Percentiles rank a stretch among this genome's conserved stretches.
These are phyloP conservation scores for Amiota mariae DNA, from an alignment of 2,888 invertebrate species.

Conservation along the genomic window DNA sequence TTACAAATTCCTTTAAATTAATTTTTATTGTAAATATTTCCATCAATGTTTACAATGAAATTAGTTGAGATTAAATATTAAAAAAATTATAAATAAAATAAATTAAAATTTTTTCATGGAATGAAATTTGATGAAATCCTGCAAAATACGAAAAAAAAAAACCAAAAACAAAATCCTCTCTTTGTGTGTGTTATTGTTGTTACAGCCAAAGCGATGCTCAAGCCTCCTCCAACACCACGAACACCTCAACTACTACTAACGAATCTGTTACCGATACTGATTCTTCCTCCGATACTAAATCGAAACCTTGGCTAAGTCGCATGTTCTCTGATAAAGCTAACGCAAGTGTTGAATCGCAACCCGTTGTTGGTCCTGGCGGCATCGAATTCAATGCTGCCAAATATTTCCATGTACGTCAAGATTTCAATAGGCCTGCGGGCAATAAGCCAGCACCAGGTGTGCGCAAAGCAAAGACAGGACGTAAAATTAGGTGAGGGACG, in stretches of 20 bases:
- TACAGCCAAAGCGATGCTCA: slow-evolving; percentile 71
- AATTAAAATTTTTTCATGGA: slow-evolving; percentile 4
- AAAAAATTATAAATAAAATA: not conserved
- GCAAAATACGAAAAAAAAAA: slow-evolving; percentile 37
- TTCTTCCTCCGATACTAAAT: slow-evolving; percentile 62
- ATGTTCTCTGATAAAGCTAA: slow-evolving; percentile 64
- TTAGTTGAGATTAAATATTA: slow-evolving; percentile 8
- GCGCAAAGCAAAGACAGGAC: slow-evolving; percentile 71
- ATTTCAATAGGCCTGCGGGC: slow-evolving; percentile 74
- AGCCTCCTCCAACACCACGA: slow-evolving; percentile 68
- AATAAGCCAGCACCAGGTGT: slow-evolving; percentile 68
- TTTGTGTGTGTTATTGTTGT: slow-evolving; percentile 72
- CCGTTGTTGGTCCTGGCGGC: slow-evolving; percentile 33
- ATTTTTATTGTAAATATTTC: slow-evolving; percentile 22
- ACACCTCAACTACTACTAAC: slow-evolving; percentile 56
- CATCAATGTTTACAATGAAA: slow-evolving; percentile 23
- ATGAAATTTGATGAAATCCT: slow-evolving; percentile 13
- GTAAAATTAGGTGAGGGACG: slow-evolving; percentile 75
- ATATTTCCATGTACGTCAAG: slow-evolving; percentile 71
- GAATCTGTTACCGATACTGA: slow-evolving; percentile 59
- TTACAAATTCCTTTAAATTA: slow-evolving; percentile 1
- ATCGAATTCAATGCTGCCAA: slow-evolving; percentile 66
- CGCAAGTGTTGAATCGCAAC: slow-evolving; percentile 47
- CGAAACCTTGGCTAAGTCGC: slow-evolving; percentile 73
- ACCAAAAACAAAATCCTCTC: slow-evolving; percentile 51